These are phyloP conservation scores for Ormyrus rosae DNA, from an alignment of 2,888 invertebrate genomes.

Conservation along the genomic window DNA sequence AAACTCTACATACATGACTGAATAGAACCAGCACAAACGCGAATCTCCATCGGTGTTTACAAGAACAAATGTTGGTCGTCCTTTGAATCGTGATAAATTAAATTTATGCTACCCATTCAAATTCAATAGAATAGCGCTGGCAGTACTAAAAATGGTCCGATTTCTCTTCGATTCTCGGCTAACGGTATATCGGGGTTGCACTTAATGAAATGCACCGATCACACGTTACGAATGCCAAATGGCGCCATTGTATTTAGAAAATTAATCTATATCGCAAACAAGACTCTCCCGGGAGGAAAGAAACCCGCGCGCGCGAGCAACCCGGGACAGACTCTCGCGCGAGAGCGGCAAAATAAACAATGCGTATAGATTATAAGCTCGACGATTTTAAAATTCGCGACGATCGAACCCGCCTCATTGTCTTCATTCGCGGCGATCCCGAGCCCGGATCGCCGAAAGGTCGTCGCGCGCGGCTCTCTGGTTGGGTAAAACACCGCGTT, in stretches of 20 bases:
- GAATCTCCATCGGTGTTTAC: too few species aligned
- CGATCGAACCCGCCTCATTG: conserved; percentile 19
- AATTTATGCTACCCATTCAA: too few species aligned
- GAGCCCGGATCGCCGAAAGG: conserved; percentile 21
- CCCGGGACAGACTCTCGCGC: not conserved
- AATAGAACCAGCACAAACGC: too few species aligned
- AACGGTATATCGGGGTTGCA: not conserved
- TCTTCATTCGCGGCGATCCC: conserved; percentile 37
- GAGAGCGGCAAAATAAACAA: conserved; percentile 25
- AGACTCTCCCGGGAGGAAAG: not conserved
- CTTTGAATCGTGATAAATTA: too few species aligned
- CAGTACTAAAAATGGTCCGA: not conserved
- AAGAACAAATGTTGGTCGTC: too few species aligned
- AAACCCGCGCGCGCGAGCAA: not conserved
- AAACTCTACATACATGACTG: too few species aligned
- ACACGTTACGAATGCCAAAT: not conserved
- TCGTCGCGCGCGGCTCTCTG: not conserved
- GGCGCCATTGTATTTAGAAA: conserved; percentile 8
- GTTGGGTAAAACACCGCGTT: conserved; percentile 9
- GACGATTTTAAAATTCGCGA: conserved; percentile 41
- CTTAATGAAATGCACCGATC: not conserved
- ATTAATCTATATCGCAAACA: not conserved
- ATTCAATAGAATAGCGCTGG: too few species aligned
- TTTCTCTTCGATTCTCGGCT: not conserved
- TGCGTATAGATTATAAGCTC: conserved; percentile 21